Evolutionary conservation across 2,888 invertebrate species (phyloP), one percentile per base, ranked within the genome.

Genomic region (Antheraea assamensis): DNA sequence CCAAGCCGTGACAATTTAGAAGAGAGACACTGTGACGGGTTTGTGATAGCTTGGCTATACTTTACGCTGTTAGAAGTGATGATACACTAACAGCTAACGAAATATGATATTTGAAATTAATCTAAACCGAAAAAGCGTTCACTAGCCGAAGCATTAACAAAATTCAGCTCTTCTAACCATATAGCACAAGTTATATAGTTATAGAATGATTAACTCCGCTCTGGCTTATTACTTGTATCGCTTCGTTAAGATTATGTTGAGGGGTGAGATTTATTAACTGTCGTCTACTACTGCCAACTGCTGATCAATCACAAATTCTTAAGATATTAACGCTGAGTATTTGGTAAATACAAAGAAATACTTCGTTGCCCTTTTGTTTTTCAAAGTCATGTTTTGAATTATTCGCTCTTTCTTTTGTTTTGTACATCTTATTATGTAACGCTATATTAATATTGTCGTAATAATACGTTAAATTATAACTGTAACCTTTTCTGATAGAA

Each of bases 211-310:
- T 3, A 55, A 52, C n/a, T 24, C 10, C 80, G 80, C 86, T 76
- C 0, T 13, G 17, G 72, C 78, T 75, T 71, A 7, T 75, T 2
- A 35, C 76, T 80, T 78, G 70, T 7, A 61, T 74, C 72, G 10
- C n/a, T 73, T 66, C 64, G 21, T 75, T 21, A 73, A 79, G 78
- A 83, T 81, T 78, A 78, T 81, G 85, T 82, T 80, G 80, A 82
- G 80, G 91, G 89, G 91, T 83, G 88, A 85, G 87, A 89, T 90
- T 73, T 93, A 92, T 92, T 92, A 93, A 92, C 92, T 92, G 93
- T 93, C 93, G 91, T 89, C 88, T 90, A 83, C 85, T 83, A 83
- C 87, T 91, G 92, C 83, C 86, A 88, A 87, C 89, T 81, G 84
- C 91, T 88, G 90, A 93, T 93, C 93, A 87, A 93, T 93, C 93